A percentile compares a stretch with the other conserved stretches of the same genome.
Conservation (phyloP, 2,113 vertebrate genomes). For the Mobula hypostoma region DNA sequence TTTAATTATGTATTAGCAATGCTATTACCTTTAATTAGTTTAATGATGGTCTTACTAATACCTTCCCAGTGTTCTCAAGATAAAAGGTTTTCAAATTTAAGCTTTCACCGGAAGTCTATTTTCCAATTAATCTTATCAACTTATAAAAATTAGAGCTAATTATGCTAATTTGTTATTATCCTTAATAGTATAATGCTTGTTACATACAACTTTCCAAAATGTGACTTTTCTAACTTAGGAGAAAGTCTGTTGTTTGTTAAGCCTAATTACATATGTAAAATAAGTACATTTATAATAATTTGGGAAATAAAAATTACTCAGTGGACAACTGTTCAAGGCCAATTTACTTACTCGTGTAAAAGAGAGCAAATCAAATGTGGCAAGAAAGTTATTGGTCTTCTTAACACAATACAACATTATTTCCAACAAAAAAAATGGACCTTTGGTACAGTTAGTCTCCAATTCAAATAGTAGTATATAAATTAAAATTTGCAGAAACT, state of each 20-base stretch:
- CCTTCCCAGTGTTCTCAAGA: not conserved
- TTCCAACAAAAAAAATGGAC: not conserved
- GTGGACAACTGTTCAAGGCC: not conserved
- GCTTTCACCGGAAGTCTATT: not conserved
- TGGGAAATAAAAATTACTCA: not conserved
- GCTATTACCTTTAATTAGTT: not conserved
- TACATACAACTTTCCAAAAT: not conserved
- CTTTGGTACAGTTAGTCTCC: not conserved
- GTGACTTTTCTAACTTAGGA: not conserved
- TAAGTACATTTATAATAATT: conserved; percentile 14
- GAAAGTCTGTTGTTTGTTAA: not conserved
- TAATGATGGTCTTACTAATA: not conserved
- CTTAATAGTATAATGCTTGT: not conserved
- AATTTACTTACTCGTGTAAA: not conserved
- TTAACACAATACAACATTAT: not conserved
- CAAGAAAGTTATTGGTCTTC: not conserved
- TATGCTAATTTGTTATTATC: conserved; percentile 27
- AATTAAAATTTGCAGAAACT: not conserved
- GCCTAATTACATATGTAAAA: conserved; percentile 3
- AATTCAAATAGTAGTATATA: not conserved
- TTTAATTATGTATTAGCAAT: conserved; percentile 12
- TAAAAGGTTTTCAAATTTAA: conserved; percentile 7
- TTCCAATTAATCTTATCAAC: conserved; percentile 24
- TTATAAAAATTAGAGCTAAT: conserved; percentile 10
- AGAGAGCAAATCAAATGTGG: not conserved